Percentiles rank a stretch among this genome's conserved stretches.
phyloP scores from a whole-genome alignment of 2,888 invertebrate genomes.

The Tetragnatha montana region DNA sequence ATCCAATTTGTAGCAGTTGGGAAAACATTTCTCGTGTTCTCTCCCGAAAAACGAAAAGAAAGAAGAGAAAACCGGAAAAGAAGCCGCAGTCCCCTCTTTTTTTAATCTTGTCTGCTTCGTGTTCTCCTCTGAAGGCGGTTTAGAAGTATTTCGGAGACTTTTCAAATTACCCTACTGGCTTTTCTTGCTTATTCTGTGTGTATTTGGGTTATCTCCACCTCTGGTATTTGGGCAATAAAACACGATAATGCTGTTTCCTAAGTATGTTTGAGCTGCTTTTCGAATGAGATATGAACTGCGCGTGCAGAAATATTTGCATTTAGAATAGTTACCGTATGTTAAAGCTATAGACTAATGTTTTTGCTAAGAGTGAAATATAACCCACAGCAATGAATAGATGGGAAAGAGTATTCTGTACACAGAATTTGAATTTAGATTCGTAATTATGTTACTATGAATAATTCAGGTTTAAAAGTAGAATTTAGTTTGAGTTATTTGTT shows the following conservation, averaged over 20 bases:
- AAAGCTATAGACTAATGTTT: neutral
- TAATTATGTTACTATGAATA: neutral
- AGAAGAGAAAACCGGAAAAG: neutral
- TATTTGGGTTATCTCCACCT: neutral
- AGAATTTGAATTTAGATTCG: neutral
- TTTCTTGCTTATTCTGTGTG: conserved; percentile 6
- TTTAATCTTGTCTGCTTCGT: neutral
- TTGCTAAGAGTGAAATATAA: neutral
- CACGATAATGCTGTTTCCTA: neutral
- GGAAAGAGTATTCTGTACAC: neutral
- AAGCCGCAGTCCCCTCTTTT: neutral
- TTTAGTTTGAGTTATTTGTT: neutral
- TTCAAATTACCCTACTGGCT: neutral
- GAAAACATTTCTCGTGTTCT: neutral
- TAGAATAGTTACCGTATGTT: neutral
- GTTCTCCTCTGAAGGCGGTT: neutral
- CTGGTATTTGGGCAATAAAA: neutral
- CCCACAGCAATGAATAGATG: neutral
- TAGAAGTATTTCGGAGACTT: neutral
- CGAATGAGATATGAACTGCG: neutral
- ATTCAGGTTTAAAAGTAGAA: neutral
- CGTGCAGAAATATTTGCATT: neutral
- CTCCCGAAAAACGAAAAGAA: neutral
- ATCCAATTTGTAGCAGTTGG: conserved; percentile 17
- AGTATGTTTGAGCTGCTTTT: neutral